Conservation (phyloP, 1,140 invertebrate species). For the Drosophila bifasciata region DNA sequence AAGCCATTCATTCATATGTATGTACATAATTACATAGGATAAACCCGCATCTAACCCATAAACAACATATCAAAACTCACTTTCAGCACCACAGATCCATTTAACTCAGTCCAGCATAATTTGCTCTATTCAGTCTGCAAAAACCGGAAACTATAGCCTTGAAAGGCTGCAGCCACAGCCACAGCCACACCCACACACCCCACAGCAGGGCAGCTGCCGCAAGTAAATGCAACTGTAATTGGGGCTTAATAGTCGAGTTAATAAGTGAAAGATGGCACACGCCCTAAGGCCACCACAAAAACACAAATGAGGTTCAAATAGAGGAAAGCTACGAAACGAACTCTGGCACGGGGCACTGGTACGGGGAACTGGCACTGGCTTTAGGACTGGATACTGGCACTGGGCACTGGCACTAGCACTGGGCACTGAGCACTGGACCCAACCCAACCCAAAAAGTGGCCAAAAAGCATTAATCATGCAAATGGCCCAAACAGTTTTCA, state of each 20-base stretch:
- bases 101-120: constrained; percentile 10
- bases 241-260: constrained; percentile 43
- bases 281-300: constrained; percentile 27
- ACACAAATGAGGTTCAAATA: constrained; percentile 10
- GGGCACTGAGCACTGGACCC: too few relatives aligned
- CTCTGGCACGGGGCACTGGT: background rate
- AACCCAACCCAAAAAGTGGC: constrained; percentile 4
- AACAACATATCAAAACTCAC: constrained; percentile 10
- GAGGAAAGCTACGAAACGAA: constrained; percentile 23
- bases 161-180: constrained; percentile 18
- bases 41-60: background rate
- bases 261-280: constrained; percentile 59
- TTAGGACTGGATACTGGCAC: too few relatives aligned
- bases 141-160: constrained; percentile 45
- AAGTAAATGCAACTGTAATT: constrained; percentile 57
- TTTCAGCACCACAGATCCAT: constrained; percentile 31
- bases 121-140: constrained; percentile 5
- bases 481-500: constrained; percentile 74
- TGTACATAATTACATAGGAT: constrained; percentile 13
- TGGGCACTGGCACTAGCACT: too few relatives aligned
- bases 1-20: too few relatives aligned
- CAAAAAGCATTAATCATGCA: constrained; percentile 74
- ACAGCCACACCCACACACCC: too few relatives aligned
- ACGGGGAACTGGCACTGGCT: too few relatives aligned
- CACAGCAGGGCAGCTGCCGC: background rate